Evolutionary conservation across 2,113 vertebrate genomes (phyloP).

Genomic region (Cryptotis parvus): DNA sequence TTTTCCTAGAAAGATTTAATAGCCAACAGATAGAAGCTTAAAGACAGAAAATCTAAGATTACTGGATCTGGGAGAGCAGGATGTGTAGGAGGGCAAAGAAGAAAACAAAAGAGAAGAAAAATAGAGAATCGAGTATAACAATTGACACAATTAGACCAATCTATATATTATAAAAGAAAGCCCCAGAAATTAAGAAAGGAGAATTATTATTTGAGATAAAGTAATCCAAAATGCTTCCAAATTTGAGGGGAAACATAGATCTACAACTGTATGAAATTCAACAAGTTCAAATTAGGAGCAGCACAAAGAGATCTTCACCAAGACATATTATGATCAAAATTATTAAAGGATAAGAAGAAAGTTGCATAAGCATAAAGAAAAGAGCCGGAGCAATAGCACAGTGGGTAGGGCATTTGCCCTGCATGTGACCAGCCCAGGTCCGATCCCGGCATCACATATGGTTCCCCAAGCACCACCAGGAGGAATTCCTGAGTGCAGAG

Average conservation of each 20-base stretch:
- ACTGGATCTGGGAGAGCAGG: no score
- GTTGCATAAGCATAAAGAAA: not conserved
- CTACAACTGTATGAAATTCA: not conserved
- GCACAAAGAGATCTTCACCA: not conserved
- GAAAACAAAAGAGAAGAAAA: not conserved
- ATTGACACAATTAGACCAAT: not conserved
- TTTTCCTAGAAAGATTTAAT: not conserved
- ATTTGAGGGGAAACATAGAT: not conserved
- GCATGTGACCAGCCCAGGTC: no score
- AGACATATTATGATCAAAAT: not conserved
- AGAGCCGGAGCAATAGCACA: no score
- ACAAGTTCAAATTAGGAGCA: not conserved
- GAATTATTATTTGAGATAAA: not conserved
- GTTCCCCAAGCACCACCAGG: no score
- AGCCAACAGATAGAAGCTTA: not conserved
- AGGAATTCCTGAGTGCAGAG: no score
- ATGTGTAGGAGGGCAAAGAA: not conserved
- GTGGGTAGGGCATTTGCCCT: no score
- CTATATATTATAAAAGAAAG: not conserved
- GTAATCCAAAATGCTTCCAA: not conserved
- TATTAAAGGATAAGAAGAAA: not conserved
- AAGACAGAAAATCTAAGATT: slow-evolving; percentile 1
- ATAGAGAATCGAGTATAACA: not conserved
- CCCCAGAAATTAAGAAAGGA: not conserved
- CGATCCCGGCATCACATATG: no score